Percentiles rank a stretch among this genome's conserved stretches.
These are phyloP conservation scores for Nowickia ferox DNA, from an alignment of 2,888 invertebrate genomes.

Conservation along the genomic window DNA sequence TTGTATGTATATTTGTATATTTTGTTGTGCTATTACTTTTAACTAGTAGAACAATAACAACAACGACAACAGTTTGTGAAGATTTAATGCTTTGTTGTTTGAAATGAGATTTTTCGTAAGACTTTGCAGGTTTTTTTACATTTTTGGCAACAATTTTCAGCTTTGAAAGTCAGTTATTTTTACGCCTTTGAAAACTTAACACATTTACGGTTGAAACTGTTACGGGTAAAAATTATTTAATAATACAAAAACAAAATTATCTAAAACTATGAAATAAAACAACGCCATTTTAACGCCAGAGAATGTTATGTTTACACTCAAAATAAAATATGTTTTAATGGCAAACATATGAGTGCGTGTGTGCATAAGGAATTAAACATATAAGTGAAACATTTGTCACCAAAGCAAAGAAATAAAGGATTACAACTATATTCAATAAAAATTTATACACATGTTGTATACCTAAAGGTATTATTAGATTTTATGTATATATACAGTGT, in stretches of 20 bases:
- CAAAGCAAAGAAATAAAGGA: conserved; percentile 1
- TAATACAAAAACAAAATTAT: conserved; percentile 10
- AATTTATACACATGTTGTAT: neutral
- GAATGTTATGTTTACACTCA: conserved; percentile 28
- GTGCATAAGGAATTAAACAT: conserved; percentile 12
- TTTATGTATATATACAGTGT: neutral
- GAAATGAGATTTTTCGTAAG: conserved; percentile 29
- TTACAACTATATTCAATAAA: neutral
- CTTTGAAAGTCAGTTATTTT: conserved; percentile 62
- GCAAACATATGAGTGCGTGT: conserved; percentile 26
- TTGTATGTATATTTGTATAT: neutral
- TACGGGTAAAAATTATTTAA: conserved; percentile 67
- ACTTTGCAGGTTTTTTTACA: conserved; percentile 37
- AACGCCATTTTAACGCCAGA: conserved; percentile 33
- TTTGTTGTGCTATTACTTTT: conserved; percentile 25
- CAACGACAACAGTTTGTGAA: neutral
- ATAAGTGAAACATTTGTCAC: conserved; percentile 15
- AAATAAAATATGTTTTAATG: conserved; percentile 41
- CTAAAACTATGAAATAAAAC: conserved; percentile 32
- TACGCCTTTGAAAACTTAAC: conserved; percentile 67
- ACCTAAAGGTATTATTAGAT: neutral
- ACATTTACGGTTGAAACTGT: conserved; percentile 66
- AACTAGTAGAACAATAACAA: conserved; percentile 1
- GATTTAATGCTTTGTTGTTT: conserved; percentile 38
- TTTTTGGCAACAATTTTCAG: conserved; percentile 58